phyloP scores from a whole-genome alignment of 92 coral and sea anemone species.

The Paragorgia papillata region DNA sequence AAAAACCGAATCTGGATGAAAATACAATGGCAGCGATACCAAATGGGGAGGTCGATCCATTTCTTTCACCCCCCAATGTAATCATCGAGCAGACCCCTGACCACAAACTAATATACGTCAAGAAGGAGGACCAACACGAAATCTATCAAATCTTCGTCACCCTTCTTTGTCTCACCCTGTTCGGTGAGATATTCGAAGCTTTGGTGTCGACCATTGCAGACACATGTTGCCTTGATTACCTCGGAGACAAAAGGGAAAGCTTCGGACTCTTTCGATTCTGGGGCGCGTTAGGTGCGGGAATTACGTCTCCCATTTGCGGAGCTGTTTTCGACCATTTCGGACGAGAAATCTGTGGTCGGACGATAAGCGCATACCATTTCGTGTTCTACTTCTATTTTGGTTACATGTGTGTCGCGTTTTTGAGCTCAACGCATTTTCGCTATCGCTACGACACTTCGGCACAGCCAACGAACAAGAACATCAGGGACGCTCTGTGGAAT shows the following conservation, averaged over 20 bases:
- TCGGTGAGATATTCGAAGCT: constrained; percentile 70
- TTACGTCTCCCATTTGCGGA: constrained; percentile 54
- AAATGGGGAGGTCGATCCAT: constrained; percentile 21
- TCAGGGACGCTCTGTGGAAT: constrained; percentile 48
- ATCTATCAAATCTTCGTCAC: constrained; percentile 52
- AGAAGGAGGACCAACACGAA: constrained; percentile 57
- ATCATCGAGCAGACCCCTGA: constrained; percentile 1
- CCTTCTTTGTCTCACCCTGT: constrained; percentile 53
- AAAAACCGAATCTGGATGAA: background rate
- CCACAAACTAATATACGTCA: constrained; percentile 42
- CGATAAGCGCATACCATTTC: constrained; percentile 35
- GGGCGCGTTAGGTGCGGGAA: constrained; percentile 63
- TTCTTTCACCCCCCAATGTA: constrained; percentile 25
- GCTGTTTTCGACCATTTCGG: constrained; percentile 50
- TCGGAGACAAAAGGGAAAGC: constrained; percentile 54
- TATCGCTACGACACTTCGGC: constrained; percentile 45
- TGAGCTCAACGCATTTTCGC: constrained; percentile 63
- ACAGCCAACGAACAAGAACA: constrained; percentile 36
- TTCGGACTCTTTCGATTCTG: constrained; percentile 61
- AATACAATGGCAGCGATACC: background rate
- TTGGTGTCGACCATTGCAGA: constrained; percentile 69
- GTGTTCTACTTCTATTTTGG: constrained; percentile 68
- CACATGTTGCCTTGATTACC: constrained; percentile 64
- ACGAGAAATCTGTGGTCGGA: constrained; percentile 40
- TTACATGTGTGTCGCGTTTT: constrained; percentile 62